These are phyloP conservation scores for Margarornis squamiger DNA, from an alignment of 2,797 vertebrate genomes.

Conservation along the genomic window DNA sequence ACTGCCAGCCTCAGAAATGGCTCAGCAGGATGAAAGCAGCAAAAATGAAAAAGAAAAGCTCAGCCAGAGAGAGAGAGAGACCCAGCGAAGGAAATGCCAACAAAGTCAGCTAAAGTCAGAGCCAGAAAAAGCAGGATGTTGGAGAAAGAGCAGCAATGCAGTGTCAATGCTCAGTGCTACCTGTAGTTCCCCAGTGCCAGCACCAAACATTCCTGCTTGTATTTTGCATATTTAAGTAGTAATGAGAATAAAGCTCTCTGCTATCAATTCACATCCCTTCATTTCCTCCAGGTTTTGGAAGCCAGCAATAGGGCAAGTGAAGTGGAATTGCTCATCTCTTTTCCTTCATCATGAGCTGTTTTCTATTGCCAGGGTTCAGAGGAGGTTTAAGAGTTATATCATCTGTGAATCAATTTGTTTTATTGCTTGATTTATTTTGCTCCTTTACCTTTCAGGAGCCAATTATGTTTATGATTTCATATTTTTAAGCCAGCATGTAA, in stretches of 20 bases:
- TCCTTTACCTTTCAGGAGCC: neutral
- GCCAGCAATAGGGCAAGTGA: neutral
- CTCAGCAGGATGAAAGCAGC: neutral
- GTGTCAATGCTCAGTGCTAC: neutral
- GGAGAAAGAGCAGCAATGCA: neutral
- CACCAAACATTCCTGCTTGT: neutral
- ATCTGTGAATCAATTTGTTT: conserved; percentile 14
- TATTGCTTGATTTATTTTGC: neutral
- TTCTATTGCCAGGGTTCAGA: neutral
- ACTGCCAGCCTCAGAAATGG: conserved; percentile 3
- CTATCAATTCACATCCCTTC: neutral
- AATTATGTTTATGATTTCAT: neutral
- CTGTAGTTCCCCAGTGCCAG: neutral
- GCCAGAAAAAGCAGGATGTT: neutral
- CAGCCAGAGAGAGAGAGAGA: neutral
- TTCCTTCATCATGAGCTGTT: neutral
- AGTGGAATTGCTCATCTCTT: neutral
- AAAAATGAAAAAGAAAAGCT: conserved; percentile 1
- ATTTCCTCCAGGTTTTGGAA: neutral
- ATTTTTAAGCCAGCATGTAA: conserved; percentile 9
- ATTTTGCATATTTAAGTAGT: neutral
- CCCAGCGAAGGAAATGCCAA: neutral
- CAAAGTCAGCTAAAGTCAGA: neutral
- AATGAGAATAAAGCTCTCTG: neutral
- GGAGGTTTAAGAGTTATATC: neutral